These are phyloP conservation scores for Blastobasis adustella DNA, from an alignment of 2,888 invertebrate species.

Conservation along the genomic window DNA sequence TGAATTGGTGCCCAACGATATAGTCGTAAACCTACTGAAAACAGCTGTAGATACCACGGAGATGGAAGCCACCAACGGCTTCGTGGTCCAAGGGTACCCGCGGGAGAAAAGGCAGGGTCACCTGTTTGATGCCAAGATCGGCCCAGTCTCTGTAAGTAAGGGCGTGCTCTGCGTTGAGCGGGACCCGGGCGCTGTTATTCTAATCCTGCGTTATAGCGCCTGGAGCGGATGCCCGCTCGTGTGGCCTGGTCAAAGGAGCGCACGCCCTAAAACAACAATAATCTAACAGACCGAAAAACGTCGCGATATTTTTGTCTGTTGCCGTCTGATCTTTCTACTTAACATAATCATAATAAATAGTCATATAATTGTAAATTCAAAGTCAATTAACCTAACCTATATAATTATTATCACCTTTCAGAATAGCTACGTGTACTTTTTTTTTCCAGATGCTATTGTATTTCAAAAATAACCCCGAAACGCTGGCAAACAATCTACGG, in stretches of 20 bases:
- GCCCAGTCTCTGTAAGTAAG: conserved; percentile 56
- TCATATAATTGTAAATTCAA: too few species aligned
- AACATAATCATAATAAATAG: too few species aligned
- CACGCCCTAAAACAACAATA: too few species aligned
- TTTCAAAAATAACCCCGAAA: conserved; percentile 88
- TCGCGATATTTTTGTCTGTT: too few species aligned
- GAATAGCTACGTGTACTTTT: neutral
- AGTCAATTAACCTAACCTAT: too few species aligned
- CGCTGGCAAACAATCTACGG: conserved; percentile 82
- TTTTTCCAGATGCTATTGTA: conserved; percentile 78
- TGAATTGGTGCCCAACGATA: conserved; percentile 90
- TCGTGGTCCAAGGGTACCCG: conserved; percentile 95
- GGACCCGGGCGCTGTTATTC: neutral
- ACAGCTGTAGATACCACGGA: conserved; percentile 84
- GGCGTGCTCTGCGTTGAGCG: neutral
- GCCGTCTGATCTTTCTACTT: too few species aligned
- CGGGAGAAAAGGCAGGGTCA: conserved; percentile 90
- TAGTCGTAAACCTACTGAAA: conserved; percentile 89
- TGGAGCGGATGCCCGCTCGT: too few species aligned
- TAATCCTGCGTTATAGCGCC: too few species aligned
- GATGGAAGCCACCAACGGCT: conserved; percentile 80
- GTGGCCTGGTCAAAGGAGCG: too few species aligned
- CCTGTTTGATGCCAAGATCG: conserved; percentile 86
- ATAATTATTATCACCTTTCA: too few species aligned
- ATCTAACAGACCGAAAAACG: too few species aligned